phyloP scores from a whole-genome alignment of 2,888 invertebrate genomes.

The Eilema sororculum region DNA sequence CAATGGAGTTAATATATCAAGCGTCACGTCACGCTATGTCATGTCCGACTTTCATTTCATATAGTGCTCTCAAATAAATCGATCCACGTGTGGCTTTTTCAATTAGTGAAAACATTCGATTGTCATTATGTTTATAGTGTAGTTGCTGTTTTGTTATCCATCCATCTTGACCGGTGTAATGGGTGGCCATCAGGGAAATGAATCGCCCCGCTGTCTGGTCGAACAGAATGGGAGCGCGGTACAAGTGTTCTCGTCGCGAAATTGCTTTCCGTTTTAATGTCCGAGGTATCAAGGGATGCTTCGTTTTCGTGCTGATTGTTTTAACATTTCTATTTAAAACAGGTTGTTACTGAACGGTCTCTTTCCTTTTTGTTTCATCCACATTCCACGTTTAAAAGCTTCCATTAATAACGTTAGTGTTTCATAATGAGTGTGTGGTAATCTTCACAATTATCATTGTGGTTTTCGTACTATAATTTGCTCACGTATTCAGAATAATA shows the following conservation, averaged over 20 bases:
- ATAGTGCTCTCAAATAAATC: constrained; percentile 83
- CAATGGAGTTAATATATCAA: constrained; percentile 83
- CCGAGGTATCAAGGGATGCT: constrained; percentile 68
- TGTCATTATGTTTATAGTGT: constrained; percentile 84
- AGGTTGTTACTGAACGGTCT: constrained; percentile 55
- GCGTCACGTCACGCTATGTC: constrained; percentile 74
- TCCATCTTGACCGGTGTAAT: constrained; percentile 85
- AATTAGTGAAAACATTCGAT: constrained; percentile 85
- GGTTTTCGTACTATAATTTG: not conserved
- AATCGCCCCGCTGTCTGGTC: constrained; percentile 74
- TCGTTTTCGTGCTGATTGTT: constrained; percentile 65
- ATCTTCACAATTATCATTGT: not conserved
- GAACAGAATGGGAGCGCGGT: constrained; percentile 69
- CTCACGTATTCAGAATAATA: not conserved
- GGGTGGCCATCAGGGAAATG: constrained; percentile 84
- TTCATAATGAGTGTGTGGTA: constrained; percentile 8
- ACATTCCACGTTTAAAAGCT: constrained; percentile 28
- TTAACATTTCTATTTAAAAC: constrained; percentile 53
- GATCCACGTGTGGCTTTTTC: constrained; percentile 80
- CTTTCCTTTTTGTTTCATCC: constrained; percentile 39
- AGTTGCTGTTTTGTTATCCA: constrained; percentile 85
- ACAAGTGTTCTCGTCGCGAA: constrained; percentile 74
- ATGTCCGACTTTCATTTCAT: constrained; percentile 80
- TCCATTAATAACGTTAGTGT: constrained; percentile 34
- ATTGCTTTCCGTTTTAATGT: constrained; percentile 78